Base-by-base conservation (phyloP, 1,140 invertebrate genomes). In the Anastrepha ludens region DNA sequence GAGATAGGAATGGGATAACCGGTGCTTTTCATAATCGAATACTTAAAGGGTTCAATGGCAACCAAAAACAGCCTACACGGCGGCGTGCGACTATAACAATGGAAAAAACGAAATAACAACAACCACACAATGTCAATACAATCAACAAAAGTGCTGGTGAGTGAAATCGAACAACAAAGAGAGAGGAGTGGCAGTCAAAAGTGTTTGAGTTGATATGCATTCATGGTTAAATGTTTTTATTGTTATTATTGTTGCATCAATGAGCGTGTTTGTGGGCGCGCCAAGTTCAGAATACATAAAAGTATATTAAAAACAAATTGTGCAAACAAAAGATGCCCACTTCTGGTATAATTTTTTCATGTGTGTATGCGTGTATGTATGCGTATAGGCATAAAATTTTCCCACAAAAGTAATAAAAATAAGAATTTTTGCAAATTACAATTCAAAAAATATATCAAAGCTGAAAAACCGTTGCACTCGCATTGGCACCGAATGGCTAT, bases 291-390 rank as follows among this genome's bases (percentile, higher is more conserved):
- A 41, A 81, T 55, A 20, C 41, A 81, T 55, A 58, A 81, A 29
- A 55, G 74, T 81, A 81, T n/a, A 81, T 81, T 81, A 81, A 81
- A 81, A 20, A 81, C 47, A 81, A 81, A 55, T 81, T 81, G 44
- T 81, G 74, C 47, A 1, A 81, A 55, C 74, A 50, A 81, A 81
- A 55, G 74, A 8, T 50, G 74, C n/a, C 74, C n/a, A 58, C 55
- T 81, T 55, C 20, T 81, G 50, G 17, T 11, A 81, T 55, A n/a
- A 41, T 13, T 17, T 55, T 55, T 3, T 6, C 13, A 41, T 4
- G 4, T 8, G 3, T 11, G 11, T 15, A 70, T 70, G 41, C 39
- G 17, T 74, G 41, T 44, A 3, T 7, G 11, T 44, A 3, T 15
- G 67, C 39, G 13, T 74, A 41, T n/a, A 15, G 5, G 64, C 50